Evolutionary conservation across 1,140 invertebrate species (phyloP).

Genomic region (Coenobita brevimanus): DNA sequence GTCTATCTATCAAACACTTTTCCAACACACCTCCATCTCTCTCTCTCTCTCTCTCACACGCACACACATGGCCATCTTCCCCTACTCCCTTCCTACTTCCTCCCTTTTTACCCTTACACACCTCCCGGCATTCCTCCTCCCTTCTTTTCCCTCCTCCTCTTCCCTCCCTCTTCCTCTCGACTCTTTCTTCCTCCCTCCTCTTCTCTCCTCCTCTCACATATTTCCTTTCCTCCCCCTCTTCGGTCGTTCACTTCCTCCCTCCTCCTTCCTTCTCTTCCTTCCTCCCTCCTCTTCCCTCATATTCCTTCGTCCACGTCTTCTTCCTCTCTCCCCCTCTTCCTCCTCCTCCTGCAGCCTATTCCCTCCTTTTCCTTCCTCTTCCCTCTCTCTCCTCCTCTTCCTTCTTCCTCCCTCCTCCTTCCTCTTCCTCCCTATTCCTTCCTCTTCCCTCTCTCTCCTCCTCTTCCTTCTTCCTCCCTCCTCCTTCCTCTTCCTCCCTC

Average conservation of each 20-base stretch:
- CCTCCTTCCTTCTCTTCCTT: neutral
- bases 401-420: neutral
- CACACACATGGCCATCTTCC: neutral
- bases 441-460: neutral
- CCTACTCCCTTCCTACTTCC: too few relatives aligned
- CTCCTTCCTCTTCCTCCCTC: too few relatives aligned
- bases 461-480: neutral
- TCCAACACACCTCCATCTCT: too few relatives aligned
- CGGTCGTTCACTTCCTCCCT: too few relatives aligned
- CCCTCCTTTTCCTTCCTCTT: neutral
- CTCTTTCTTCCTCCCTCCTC: neutral
- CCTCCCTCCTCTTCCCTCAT: neutral
- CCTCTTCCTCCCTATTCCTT: too few relatives aligned
- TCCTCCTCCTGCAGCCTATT: neutral
- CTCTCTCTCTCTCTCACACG: neutral
- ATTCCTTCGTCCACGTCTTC: neutral
- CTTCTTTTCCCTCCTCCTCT: too few relatives aligned
- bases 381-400: neutral
- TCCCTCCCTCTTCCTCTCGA: neutral
- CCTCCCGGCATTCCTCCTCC: too few relatives aligned
- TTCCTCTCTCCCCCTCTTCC: neutral
- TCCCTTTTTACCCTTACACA: too few relatives aligned
- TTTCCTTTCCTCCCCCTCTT: too few relatives aligned
- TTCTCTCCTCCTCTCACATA: too few relatives aligned
- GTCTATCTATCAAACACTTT: too few relatives aligned